Conservation (phyloP, 2,888 invertebrate species). For the Pammene aurita region DNA sequence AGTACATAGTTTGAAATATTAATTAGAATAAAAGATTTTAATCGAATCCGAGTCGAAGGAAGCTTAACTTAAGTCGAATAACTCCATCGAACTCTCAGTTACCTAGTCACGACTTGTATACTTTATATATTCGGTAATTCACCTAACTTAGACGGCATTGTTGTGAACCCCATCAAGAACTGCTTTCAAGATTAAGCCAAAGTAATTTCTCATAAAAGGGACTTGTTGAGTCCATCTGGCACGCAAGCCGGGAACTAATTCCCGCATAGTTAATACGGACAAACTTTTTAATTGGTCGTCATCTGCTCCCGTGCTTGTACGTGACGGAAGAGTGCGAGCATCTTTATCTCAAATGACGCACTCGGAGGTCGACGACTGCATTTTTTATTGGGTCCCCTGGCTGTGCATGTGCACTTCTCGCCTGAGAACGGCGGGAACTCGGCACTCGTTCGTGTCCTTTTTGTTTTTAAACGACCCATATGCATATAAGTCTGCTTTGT, state of each 20-base stretch:
- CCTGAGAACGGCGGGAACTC: slow-evolving; percentile 71
- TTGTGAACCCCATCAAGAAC: slow-evolving; percentile 39
- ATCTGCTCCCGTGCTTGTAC: slow-evolving; percentile 70
- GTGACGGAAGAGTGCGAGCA: slow-evolving; percentile 57
- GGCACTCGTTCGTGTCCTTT: slow-evolving; percentile 51
- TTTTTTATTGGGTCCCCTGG: slow-evolving; percentile 68
- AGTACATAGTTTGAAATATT: background rate
- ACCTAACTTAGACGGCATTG: slow-evolving; percentile 32
- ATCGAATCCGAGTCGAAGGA: background rate
- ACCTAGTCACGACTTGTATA: slow-evolving; percentile 2
- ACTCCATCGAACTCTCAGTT: background rate
- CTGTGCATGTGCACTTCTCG: slow-evolving; percentile 63
- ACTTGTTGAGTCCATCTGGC: slow-evolving; percentile 74
- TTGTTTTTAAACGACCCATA: slow-evolving; percentile 59
- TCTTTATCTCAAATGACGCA: slow-evolving; percentile 76
- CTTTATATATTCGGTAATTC: slow-evolving; percentile 11
- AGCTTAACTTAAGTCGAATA: background rate
- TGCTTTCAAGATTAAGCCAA: slow-evolving; percentile 45
- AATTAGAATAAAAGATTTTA: background rate
- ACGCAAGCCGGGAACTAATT: slow-evolving; percentile 68
- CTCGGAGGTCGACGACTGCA: slow-evolving; percentile 73
- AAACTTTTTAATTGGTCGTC: slow-evolving; percentile 81
- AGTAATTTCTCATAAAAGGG: slow-evolving; percentile 59
- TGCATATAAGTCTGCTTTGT: slow-evolving; percentile 54
- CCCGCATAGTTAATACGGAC: slow-evolving; percentile 76